These are phyloP conservation scores for Diabrotica undecimpunctata DNA, from an alignment of 1,140 invertebrate species.

Conservation along the genomic window DNA sequence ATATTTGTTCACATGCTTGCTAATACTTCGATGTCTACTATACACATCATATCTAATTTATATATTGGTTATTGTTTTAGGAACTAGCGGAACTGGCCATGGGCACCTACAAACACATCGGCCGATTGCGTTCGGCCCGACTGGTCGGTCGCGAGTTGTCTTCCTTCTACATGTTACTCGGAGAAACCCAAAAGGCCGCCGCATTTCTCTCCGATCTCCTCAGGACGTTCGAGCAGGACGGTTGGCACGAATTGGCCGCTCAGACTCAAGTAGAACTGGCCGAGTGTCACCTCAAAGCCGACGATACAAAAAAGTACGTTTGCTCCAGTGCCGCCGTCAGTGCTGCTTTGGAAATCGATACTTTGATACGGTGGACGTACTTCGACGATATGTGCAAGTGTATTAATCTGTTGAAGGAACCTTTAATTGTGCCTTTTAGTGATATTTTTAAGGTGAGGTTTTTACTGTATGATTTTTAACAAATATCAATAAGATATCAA, in stretches of 20 bases:
- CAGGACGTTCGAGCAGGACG: conserved; percentile 80
- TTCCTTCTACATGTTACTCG: conserved; percentile 81
- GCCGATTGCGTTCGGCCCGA: conserved; percentile 77
- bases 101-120: conserved; percentile 95
- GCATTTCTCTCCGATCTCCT: conserved; percentile 84
- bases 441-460: conserved; percentile 48
- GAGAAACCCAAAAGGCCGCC: conserved; percentile 82
- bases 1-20: too few species aligned
- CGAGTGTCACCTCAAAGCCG: conserved; percentile 76
- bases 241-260: conserved; percentile 77
- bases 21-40: too few species aligned
- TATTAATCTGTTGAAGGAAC: conserved; percentile 53
- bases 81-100: conserved; percentile 92
- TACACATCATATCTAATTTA: background rate
- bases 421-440: conserved; percentile 43
- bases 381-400: conserved; percentile 73
- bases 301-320: conserved; percentile 68
- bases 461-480: too few species aligned
- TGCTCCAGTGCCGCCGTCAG: conserved; percentile 75
- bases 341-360: conserved; percentile 66
- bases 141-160: conserved; percentile 86
- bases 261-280: conserved; percentile 81
- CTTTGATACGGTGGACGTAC: conserved; percentile 66
- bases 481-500: too few species aligned
- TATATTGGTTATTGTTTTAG: conserved; percentile 39